These are phyloP conservation scores for Molanna angustata DNA, from an alignment of 2,888 invertebrate species.

Conservation along the genomic window DNA sequence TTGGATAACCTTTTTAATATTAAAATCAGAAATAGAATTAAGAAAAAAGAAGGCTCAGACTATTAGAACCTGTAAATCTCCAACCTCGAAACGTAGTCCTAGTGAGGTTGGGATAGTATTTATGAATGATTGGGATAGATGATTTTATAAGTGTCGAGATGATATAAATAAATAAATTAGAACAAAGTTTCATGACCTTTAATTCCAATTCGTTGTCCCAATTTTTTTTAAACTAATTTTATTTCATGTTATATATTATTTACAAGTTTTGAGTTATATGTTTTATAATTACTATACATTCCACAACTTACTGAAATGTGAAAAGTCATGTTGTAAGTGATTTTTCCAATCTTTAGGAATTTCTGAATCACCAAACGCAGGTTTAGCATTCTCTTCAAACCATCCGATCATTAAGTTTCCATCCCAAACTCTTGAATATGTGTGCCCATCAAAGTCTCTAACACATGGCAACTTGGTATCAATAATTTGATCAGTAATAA, in stretches of 20 bases:
- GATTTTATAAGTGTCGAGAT: too few relatives aligned
- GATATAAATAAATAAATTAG: too few relatives aligned
- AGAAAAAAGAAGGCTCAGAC: too few relatives aligned
- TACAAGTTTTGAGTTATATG: background rate
- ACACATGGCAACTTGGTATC: conserved; percentile 52
- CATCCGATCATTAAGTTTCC: conserved; percentile 61
- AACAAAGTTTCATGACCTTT: too few relatives aligned
- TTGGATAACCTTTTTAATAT: too few relatives aligned
- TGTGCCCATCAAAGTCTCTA: conserved; percentile 63
- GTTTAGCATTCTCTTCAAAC: conserved; percentile 63
- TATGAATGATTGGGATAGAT: too few relatives aligned
- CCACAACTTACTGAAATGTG: conserved; percentile 57
- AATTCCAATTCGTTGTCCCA: too few relatives aligned
- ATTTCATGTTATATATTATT: background rate
- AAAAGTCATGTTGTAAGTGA: conserved; percentile 55
- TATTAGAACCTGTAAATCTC: too few relatives aligned
- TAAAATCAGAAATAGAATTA: too few relatives aligned
- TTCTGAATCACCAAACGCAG: conserved; percentile 54
- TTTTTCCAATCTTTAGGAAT: conserved; percentile 52
- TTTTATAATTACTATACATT: background rate
- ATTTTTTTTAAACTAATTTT: too few relatives aligned
- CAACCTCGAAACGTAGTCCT: too few relatives aligned
- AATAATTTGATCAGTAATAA: conserved; percentile 53
- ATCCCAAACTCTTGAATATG: conserved; percentile 61
- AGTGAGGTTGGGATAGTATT: too few relatives aligned